Percentiles rank a stretch among this genome's conserved stretches.
These are phyloP conservation scores for Anastrepha ludens DNA, from an alignment of 1,140 invertebrate species.

Conservation along the genomic window DNA sequence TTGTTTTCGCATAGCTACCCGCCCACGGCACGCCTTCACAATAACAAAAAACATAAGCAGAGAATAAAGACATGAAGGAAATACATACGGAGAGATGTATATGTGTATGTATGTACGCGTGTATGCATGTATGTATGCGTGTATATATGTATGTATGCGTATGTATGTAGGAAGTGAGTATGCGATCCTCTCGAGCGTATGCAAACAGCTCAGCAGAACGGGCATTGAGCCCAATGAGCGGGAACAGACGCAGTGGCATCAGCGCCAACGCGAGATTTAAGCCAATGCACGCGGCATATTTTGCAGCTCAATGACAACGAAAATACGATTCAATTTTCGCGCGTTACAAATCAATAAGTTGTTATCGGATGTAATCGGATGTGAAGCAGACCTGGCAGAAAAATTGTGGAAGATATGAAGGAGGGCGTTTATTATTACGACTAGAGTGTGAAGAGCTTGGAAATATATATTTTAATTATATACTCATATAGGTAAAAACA, in stretches of 20 bases:
- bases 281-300: background rate
- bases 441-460: no score
- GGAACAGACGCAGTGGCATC: background rate
- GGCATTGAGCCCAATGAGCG: background rate
- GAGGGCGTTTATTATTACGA: no score
- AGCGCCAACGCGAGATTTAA: background rate
- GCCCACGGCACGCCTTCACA: background rate
- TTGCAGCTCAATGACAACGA: background rate
- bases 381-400: background rate
- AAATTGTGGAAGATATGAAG: background rate
- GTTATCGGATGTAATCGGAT: slow-evolving; percentile 36
- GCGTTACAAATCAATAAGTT: slow-evolving; percentile 41
- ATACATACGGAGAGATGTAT: no score
- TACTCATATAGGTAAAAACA: no score
- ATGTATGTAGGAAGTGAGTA: background rate
- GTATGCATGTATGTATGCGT: no score
- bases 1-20: background rate
- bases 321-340: slow-evolving; percentile 43
- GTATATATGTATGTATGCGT: no score
- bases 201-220: background rate
- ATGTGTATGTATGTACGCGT: no score
- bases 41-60: background rate
- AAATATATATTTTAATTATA: no score
- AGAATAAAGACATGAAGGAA: background rate
- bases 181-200: background rate